phyloP scores from a whole-genome alignment of 2,888 invertebrate species.

The Zeuzera pyrina region DNA sequence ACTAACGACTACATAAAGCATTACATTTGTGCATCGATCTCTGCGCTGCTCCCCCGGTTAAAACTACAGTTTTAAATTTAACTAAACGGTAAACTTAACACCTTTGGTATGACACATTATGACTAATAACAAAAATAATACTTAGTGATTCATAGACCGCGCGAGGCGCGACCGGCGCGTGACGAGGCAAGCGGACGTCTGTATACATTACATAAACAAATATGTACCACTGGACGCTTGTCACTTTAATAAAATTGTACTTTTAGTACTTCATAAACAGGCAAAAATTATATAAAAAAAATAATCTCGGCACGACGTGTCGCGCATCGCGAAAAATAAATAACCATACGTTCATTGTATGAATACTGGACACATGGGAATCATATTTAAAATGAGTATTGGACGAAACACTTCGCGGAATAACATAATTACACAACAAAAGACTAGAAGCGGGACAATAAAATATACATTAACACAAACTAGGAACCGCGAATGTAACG shows the following conservation, averaged over 20 bases:
- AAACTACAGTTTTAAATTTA: not conserved
- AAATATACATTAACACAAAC: constrained; percentile 1
- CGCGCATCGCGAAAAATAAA: constrained; percentile 3
- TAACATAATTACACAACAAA: constrained; percentile 28
- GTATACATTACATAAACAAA: too few species aligned
- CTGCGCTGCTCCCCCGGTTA: constrained; percentile 17
- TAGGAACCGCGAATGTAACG: constrained; percentile 8
- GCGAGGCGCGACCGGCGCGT: too few species aligned
- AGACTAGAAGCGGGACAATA: constrained; percentile 45
- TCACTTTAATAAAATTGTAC: too few species aligned
- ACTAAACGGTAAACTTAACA: constrained; percentile 31
- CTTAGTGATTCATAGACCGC: too few species aligned
- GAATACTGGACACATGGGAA: constrained; percentile 10
- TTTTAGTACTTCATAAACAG: constrained; percentile 30
- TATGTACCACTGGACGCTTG: too few species aligned
- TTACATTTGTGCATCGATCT: constrained; percentile 48
- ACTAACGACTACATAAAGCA: constrained; percentile 64
- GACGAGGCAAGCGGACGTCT: too few species aligned
- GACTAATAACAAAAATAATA: too few species aligned
- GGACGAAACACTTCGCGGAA: constrained; percentile 18
- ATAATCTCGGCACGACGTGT: constrained; percentile 2
- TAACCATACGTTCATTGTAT: constrained; percentile 3
- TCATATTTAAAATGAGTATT: constrained; percentile 36
- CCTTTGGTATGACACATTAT: constrained; percentile 49
- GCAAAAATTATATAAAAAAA: constrained; percentile 8